Evolutionary conservation across 2,888 invertebrate genomes (phyloP), one percentile per base, ranked within the genome.

Genomic region (Teinopalpus imperialis): DNA sequence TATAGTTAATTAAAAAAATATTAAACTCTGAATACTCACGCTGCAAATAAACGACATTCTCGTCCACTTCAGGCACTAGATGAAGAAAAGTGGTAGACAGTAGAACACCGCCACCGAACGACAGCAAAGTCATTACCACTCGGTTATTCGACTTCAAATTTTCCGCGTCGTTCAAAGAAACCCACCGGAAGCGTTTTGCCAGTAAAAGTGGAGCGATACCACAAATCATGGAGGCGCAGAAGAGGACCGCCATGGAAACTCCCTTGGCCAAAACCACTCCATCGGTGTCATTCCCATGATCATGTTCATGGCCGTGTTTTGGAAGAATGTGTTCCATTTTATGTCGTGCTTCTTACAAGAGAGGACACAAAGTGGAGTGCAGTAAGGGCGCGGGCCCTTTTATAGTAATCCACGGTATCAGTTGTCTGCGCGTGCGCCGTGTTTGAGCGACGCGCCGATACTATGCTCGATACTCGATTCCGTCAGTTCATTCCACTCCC

Each of bases 71-170:
- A 1, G 96, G 96, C 43, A 95, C 80, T 59, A 96, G 81, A 64
- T 96, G 96, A 54, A 95, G 76, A 66, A 96, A 95, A 2, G 95
- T 95, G 1, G 96, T 96, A 51, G 93, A 93, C 24, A 96, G 79
- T 9, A 96, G 81, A 0, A 96, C 95, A 5, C 96, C 96, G n/a
- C 95, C 96, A 8, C 95, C 96, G 54, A 95, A 93, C n/a, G 94
- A 93, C 12, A 96, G 81, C 13, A 95, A 74, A 9, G 93, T 78
- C 61, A 91, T 88, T 16, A 93, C 91, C 10, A 90, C 60, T 51
- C 67, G 69, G 56, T 89, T 90, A 4, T 90, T 91, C 2, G 80
- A 73, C 56, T 81, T 83, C 21, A 90, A 74, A 48, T 77, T 78
- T 35, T 86, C 85, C 0, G 89, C 86, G 10, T 89, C 85, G 6